Percentiles rank a stretch among this genome's conserved stretches.
These are phyloP conservation scores for Melitaea cinxia DNA, from an alignment of 1,140 invertebrate species.

Conservation along the genomic window DNA sequence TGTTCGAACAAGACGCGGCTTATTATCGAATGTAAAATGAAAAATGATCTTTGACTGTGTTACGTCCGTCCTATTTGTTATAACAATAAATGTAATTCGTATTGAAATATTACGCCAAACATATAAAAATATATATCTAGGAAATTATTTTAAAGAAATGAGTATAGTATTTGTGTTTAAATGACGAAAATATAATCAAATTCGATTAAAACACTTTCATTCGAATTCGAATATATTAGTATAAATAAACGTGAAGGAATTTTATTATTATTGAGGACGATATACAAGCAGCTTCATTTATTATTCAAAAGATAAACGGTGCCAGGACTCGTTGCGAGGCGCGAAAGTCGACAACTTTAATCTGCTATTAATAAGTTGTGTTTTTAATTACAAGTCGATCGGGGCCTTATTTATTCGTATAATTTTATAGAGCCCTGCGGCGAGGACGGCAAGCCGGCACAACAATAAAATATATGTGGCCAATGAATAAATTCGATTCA, in stretches of 20 bases:
- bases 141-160: neutral
- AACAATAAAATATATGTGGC: slow-evolving; percentile 73
- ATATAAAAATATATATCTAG: neutral
- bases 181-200: neutral
- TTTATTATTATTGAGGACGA: too few species aligned
- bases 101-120: neutral
- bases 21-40: slow-evolving; percentile 41
- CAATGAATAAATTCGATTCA: slow-evolving; percentile 77
- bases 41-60: slow-evolving; percentile 17
- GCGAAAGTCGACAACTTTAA: slow-evolving; percentile 73
- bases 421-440: slow-evolving; percentile 77
- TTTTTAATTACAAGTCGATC: slow-evolving; percentile 77
- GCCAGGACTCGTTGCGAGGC: slow-evolving; percentile 40
- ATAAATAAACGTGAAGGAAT: too few species aligned
- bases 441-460: slow-evolving; percentile 53
- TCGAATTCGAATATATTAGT: too few species aligned
- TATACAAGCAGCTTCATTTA: slow-evolving; percentile 2
- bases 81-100: neutral
- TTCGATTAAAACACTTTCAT: neutral
- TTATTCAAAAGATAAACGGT: slow-evolving; percentile 16
- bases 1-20: slow-evolving; percentile 22
- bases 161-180: too few species aligned
- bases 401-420: slow-evolving; percentile 73
- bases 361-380: slow-evolving; percentile 78
- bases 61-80: slow-evolving; percentile 21